Evolutionary conservation across 2,888 invertebrate species (phyloP), one percentile per base, ranked within the genome.

Genomic region (Pandemis heparana): DNA sequence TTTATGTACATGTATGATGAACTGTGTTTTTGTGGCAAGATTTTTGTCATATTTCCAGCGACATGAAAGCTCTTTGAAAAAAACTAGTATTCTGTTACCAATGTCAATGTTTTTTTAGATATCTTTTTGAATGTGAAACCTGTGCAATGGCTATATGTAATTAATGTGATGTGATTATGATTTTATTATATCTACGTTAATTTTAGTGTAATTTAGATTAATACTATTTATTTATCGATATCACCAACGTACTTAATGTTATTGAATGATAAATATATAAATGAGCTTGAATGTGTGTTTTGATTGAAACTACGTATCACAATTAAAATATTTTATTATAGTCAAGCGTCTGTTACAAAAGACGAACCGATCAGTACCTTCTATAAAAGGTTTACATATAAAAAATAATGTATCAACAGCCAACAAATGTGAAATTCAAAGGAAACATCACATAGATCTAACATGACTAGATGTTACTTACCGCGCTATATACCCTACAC

Each of bases 231-330:
- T 87, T 89, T 85, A 80, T 83, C 79, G 75, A 77, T 77, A 82
- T 82, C 78, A 83, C 81, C 80, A 82, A 82, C 89, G 91, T 92
- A 92, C 91, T 91, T 92, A 92, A 89, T 84, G 85, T 90, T 88
- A 87, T 81, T 84, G 79, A 85, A 82, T 83, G 81, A 83, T 82
- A 85, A 88, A 88, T 86, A 87, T 82, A 86, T 84, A 80, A 84
- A 86, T 86, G 90, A 90, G 90, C 89, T 89, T 90, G 79, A 51
- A 23, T 2, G 3, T 23, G 56, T 56, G 39, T 59, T 14, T 5
- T 46, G 38, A 66, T 59, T 74, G 43, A 83, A 83, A 80, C 70
- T 75, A 51, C 63, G 62, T 67, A n/a, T 62, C 81, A 88, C 86
- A 89, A 82, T 82, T 85, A 87, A 79, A 86, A 84, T 85, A 82